Evolutionary conservation across 2,888 invertebrate genomes (phyloP).

Genomic region (Galeruca laticollis): DNA sequence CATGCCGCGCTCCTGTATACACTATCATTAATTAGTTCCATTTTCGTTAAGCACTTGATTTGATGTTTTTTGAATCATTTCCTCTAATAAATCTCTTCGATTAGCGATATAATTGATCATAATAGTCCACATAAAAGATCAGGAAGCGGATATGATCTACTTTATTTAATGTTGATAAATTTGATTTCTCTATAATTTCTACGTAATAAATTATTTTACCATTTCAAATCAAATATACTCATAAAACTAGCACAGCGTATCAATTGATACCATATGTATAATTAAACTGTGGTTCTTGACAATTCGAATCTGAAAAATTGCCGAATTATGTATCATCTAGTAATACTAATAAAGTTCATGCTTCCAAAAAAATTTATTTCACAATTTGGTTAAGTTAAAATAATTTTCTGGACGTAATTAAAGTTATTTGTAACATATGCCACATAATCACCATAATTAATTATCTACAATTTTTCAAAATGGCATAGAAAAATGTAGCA

Average conservation of each 20-base stretch:
- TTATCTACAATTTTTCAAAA: not conserved
- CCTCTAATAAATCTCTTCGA: not conserved
- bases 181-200: not conserved
- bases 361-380: too few relatives aligned
- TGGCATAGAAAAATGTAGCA: not conserved
- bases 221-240: not conserved
- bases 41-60: not conserved
- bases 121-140: not conserved
- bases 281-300: not conserved
- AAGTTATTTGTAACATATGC: not conserved
- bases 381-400: too few relatives aligned
- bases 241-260: not conserved
- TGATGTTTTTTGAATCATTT: not conserved
- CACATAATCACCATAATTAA: not conserved
- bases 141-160: not conserved
- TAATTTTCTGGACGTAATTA: not conserved
- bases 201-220: not conserved
- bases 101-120: not conserved
- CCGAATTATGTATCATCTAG: too few relatives aligned
- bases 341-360: too few relatives aligned
- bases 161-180: not conserved
- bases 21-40: not conserved
- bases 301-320: too few relatives aligned
- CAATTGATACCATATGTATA: not conserved
- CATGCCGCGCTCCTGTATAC: too few relatives aligned